Percentiles rank a stretch among this genome's conserved stretches.
Conservation (phyloP, 2,797 vertebrate genomes). For the Sylvilagus floridanus region DNA sequence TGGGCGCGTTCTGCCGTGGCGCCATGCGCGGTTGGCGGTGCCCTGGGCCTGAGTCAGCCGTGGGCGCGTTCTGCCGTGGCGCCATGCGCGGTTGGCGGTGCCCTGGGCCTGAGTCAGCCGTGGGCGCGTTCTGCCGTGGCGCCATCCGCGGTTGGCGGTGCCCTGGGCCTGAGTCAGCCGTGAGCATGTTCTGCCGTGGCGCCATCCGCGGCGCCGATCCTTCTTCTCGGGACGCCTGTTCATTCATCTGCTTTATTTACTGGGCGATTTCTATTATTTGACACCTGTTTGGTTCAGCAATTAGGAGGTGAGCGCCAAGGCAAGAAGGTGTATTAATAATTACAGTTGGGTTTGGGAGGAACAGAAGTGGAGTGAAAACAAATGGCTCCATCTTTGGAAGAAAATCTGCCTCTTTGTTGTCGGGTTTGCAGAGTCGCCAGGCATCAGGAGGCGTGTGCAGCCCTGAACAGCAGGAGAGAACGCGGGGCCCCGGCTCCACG, state of each 20-base stretch:
- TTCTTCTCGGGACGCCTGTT: neutral
- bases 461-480: too few species aligned
- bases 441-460: neutral
- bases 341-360: constrained; percentile 46
- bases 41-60: too few species aligned
- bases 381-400: constrained; percentile 51
- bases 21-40: too few species aligned
- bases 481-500: too few species aligned
- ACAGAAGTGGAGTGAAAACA: constrained; percentile 64
- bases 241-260: constrained; percentile 37
- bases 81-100: too few species aligned
- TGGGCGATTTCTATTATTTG: constrained; percentile 58
- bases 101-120: too few species aligned
- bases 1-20: too few species aligned
- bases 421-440: neutral
- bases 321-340: constrained; percentile 70
- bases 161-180: neutral
- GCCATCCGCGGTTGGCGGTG: neutral
- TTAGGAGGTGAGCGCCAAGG: constrained; percentile 61
- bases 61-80: too few species aligned
- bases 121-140: neutral
- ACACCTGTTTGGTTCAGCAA: constrained; percentile 46
- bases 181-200: too few species aligned
- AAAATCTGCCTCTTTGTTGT: constrained; percentile 31
- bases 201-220: too few species aligned